Percentiles rank a stretch among this genome's conserved stretches.
These are phyloP conservation scores for Cosmorhoe ocellata DNA, from an alignment of 2,888 invertebrate genomes.

Conservation along the genomic window DNA sequence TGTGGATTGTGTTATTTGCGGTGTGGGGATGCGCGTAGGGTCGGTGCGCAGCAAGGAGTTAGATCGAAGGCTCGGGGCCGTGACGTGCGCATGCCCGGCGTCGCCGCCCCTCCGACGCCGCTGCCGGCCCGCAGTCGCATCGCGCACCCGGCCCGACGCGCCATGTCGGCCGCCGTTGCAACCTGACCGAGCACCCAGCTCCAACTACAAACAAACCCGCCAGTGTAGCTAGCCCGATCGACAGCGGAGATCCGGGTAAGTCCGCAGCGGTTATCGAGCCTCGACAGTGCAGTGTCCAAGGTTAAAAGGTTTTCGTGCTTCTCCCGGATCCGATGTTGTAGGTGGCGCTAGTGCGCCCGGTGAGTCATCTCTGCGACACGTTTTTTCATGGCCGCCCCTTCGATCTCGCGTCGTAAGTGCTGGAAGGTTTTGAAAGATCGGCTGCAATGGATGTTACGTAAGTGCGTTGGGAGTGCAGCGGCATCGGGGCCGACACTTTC, in stretches of 20 bases:
- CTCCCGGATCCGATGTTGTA: constrained; percentile 49
- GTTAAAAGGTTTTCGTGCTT: constrained; percentile 54
- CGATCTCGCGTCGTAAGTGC: constrained; percentile 53
- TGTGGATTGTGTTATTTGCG: constrained; percentile 73
- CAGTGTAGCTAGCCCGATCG: constrained; percentile 49
- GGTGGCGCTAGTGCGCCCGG: constrained; percentile 71
- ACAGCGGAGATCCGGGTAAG: constrained; percentile 70
- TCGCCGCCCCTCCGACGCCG: constrained; percentile 55
- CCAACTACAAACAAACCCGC: constrained; percentile 55
- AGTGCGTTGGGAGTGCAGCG: constrained; percentile 69
- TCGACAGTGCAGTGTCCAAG: constrained; percentile 56
- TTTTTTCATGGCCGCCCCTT: constrained; percentile 76
- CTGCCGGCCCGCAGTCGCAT: constrained; percentile 71
- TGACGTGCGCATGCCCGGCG: constrained; percentile 59
- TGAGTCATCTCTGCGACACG: constrained; percentile 80
- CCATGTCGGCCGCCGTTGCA: constrained; percentile 72
- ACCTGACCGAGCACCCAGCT: constrained; percentile 74
- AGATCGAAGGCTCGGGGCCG: constrained; percentile 71
- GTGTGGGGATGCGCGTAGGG: constrained; percentile 61
- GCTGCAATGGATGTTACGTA: constrained; percentile 76
- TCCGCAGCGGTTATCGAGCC: constrained; percentile 47
- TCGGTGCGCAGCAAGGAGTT: constrained; percentile 63
- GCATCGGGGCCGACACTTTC: constrained; percentile 66
- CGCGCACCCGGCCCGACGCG: constrained; percentile 69
- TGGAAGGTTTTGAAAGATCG: constrained; percentile 54